Evolutionary conservation across 2,797 vertebrate species (phyloP), one percentile per base, ranked within the genome.

Genomic region (Oryzias dopingdopingensis): DNA sequence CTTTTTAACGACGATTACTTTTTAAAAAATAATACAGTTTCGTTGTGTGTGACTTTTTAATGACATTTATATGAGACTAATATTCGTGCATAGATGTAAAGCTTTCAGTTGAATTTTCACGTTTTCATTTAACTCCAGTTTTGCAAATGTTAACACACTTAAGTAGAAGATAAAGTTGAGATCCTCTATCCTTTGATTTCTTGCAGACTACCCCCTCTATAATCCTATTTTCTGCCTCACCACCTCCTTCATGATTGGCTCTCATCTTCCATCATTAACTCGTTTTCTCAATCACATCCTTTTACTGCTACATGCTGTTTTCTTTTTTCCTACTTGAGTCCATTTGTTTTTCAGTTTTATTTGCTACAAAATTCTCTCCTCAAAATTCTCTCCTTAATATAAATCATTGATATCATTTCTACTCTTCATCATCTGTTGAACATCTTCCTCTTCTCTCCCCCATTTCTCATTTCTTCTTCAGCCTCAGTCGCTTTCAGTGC

Each of bases 161-260:
- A 29, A 29, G 26, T 29, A 29, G 26, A 6, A 29, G 26, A 29
- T 29, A 6, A 29, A 6, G 26, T 2, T 2, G 6, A 29, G 26
- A 29, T 6, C 29, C 54, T 26, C 40, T 56, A 14, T 22, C 22
- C 16, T 57, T 52, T 6, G 4, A 42, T 32, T 50, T 29, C 60
- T 49, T 32, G 44, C 16, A 26, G 29, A 17, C 20, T 16, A 14
- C 26, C 43, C 14, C 18, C 43, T 37, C 18, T 29, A 5, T 18
- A 7, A 16, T 32, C 17, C 22, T 43, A 23, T 42, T 6, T 4
- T 46, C 14, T 46, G 45, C 5, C 15, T 48, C 29, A 29, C 8
- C 29, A 41, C 23, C 6, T 23, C 15, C 26, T 37, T 32, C 22
- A 26, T 32, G 26, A 29, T 14, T 29, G 26, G 26, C 26, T 29